Percentiles rank a stretch among this genome's conserved stretches.
These are phyloP conservation scores for Paedocypris sp. DNA, from an alignment of 2,113 vertebrate species.

Conservation along the genomic window DNA sequence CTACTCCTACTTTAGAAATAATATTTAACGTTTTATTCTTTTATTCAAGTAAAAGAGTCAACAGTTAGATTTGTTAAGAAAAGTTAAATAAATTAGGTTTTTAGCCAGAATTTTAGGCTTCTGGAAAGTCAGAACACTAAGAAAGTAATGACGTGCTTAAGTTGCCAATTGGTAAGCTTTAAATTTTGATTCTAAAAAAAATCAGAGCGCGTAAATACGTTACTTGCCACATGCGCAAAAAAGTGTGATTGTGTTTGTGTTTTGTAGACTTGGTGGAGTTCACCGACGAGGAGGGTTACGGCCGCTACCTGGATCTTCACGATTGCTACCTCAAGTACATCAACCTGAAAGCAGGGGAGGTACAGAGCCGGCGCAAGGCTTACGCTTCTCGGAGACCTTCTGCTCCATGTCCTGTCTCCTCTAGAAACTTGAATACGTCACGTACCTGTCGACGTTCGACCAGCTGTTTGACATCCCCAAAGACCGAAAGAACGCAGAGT, in stretches of 20 bases:
- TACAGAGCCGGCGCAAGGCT: slow-evolving; percentile 34
- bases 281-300: slow-evolving; percentile 94
- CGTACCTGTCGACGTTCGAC: slow-evolving; percentile 90
- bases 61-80: no score
- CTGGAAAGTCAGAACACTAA: no score
- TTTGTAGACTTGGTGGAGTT: slow-evolving; percentile 87
- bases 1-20: no score
- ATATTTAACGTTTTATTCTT: no score
- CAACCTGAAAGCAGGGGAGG: slow-evolving; percentile 91
- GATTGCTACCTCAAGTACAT: slow-evolving; percentile 96
- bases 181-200: no score
- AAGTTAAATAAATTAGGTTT: no score
- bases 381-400: not conserved
- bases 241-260: not conserved
- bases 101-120: no score
- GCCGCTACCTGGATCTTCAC: slow-evolving; percentile 89
- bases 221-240: not conserved
- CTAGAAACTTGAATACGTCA: slow-evolving; percentile 93
- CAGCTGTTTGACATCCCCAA: slow-evolving; percentile 97
- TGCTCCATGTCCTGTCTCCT: slow-evolving; percentile 5
- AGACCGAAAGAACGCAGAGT: slow-evolving; percentile 92
- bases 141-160: no score
- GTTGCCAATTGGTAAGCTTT: no score
- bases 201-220: no score
- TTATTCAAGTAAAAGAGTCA: no score